Base-by-base conservation (phyloP, 2,888 invertebrate genomes). In the Steromphala cineraria region DNA sequence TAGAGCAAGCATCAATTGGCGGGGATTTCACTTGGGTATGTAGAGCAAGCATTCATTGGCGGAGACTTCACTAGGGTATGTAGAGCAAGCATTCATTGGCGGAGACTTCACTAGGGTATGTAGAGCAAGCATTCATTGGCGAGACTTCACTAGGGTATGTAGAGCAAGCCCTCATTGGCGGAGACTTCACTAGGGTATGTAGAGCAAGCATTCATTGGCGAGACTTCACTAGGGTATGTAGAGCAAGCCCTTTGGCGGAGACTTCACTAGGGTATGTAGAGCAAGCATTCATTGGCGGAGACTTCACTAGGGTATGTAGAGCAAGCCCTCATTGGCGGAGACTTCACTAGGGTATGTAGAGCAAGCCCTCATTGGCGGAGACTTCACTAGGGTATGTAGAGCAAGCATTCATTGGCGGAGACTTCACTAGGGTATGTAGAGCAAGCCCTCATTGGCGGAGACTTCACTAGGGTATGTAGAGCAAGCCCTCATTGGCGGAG, bases 41-140 rank as follows among this genome's bases (percentile, higher is more conserved):
- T 99, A 36, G 36, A 36, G 36, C 36, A 99, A 93, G 99, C 98
- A 0, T 99, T 98, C 94, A 97, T 98, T 88, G 97, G 97, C 21
- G 98, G 98, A 0, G 94, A 94, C 75, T 95, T 92, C 86, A 94
- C 94, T 0, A 93, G 93, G 88, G 94, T 94, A 86, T 81, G 96
- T 99, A 95, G 98, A 99, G 92, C 99, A 99, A 93, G 99, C 98
- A 0, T 99, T 98, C 94, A 97, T 98, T 88, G 97, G 97, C 21
- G 98, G 98, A 0, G 94, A 94, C 76, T 95, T 92, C 86, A 94
- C 94, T 0, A 93, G 93, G 88, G 94, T 94, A 86, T 90, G 94
- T 13, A 17, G 2, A 4, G 7, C 7, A 36, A 7, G 36, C 36
- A 36, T 36, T 98, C 94, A 97, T 98, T 88, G 97, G 97, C 21